Evolutionary conservation across 2,113 vertebrate genomes (phyloP).

Genomic region (Turnix velox): DNA sequence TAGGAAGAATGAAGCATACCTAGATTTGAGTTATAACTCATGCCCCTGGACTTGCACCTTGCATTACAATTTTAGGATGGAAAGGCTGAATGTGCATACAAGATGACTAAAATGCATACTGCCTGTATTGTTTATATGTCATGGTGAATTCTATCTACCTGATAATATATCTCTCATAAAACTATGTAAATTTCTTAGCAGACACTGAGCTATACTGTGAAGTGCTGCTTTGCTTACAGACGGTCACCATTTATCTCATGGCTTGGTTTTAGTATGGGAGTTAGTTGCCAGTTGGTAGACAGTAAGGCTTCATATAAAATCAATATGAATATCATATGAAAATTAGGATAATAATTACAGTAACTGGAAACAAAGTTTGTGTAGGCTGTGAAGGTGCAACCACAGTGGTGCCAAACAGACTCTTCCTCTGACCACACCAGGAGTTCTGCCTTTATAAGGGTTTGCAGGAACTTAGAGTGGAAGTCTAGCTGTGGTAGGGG

Average conservation of each 20-base stretch:
- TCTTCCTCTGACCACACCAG: neutral
- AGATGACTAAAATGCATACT: neutral
- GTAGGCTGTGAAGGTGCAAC: neutral
- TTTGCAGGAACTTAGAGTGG: conserved; percentile 26
- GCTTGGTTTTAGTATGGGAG: neutral
- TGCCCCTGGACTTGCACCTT: neutral
- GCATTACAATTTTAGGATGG: neutral
- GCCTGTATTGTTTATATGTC: neutral
- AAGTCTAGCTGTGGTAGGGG: neutral
- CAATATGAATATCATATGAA: neutral
- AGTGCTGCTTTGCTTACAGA: neutral
- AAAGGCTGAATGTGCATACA: neutral
- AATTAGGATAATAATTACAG: neutral
- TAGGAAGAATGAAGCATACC: neutral
- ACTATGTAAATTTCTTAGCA: neutral
- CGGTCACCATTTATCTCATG: neutral
- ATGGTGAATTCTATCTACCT: neutral
- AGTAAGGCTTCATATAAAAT: neutral
- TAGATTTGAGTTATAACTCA: neutral
- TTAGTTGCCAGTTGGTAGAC: neutral
- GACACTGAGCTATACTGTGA: neutral
- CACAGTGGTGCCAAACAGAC: neutral
- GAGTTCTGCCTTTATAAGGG: conserved; percentile 46
- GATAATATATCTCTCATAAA: neutral
- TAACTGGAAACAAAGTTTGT: neutral